Conservation (phyloP, 2,888 invertebrate species). For the Pseudolycoriella hygida region DNA sequence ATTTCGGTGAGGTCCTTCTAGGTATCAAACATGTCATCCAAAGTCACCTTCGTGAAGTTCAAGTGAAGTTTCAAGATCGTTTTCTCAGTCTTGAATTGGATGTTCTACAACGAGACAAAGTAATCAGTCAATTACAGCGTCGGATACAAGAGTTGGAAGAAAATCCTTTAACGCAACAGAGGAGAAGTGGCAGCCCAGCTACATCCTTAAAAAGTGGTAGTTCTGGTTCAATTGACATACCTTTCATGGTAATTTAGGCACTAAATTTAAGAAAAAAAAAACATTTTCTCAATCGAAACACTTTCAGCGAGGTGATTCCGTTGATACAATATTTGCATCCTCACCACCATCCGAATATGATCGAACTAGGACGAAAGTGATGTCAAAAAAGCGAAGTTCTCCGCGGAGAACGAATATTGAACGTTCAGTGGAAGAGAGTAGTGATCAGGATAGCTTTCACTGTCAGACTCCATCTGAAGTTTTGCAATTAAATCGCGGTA, state of each 20-base stretch:
- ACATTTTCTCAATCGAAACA: background rate
- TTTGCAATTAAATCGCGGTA: slow-evolving; percentile 20
- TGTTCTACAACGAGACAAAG: slow-evolving; percentile 61
- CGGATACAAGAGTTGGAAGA: slow-evolving; percentile 49
- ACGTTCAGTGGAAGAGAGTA: slow-evolving; percentile 55
- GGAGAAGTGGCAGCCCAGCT: background rate
- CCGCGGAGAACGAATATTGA: slow-evolving; percentile 18
- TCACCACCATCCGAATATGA: slow-evolving; percentile 30
- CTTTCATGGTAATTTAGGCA: slow-evolving; percentile 26
- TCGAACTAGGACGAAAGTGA: slow-evolving; percentile 26
- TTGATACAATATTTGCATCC: slow-evolving; percentile 46
- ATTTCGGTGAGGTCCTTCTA: slow-evolving; percentile 58
- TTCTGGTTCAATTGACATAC: slow-evolving; percentile 22
- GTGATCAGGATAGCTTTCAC: slow-evolving; percentile 46
- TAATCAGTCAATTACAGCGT: slow-evolving; percentile 58
- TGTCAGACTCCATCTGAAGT: slow-evolving; percentile 34
- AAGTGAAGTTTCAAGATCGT: slow-evolving; percentile 51
- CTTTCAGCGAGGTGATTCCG: slow-evolving; percentile 42
- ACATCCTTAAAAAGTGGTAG: slow-evolving; percentile 11
- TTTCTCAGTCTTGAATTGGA: slow-evolving; percentile 64
- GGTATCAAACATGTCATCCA: slow-evolving; percentile 71
- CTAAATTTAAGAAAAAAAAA: background rate
- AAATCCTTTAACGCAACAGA: slow-evolving; percentile 2
- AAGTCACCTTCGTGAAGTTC: slow-evolving; percentile 50
- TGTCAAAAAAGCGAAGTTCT: slow-evolving; percentile 21